Evolutionary conservation across 2,797 vertebrate genomes (phyloP), one percentile per base, ranked within the genome.

Genomic region (Danio albolineatus): DNA sequence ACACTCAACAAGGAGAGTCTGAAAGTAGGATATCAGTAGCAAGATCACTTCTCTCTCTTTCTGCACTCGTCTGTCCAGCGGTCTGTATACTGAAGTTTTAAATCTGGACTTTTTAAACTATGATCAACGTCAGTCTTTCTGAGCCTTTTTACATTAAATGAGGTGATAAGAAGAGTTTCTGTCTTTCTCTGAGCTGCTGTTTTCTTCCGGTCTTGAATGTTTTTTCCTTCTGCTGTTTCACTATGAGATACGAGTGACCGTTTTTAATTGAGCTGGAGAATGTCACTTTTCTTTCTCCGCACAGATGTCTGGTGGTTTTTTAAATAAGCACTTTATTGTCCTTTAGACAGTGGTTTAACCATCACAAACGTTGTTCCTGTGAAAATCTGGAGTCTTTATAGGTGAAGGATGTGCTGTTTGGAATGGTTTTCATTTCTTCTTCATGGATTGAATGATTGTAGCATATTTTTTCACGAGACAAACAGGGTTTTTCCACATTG

Each of bases 271-370:
- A 36, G 17, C 19, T 28, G 44, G 19, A 53, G 59, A 38, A 21
- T 16, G 14, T 64, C 6, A 21, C 3, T 7, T 4, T 39, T 71
- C 53, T 44, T 38, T 70, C 62, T 41, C 17, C 16, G 44, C 57
- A 60, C 43, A 44, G n/a, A 38, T 62, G 41, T 16, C 53, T 53
- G 6, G 64, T 54, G 14, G 1, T 28, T 56, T 69, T 76, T 43
- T 44, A 51, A 57, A 71, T 14, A 41, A 72, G 79, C 82, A 84
- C 82, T 84, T 84, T 83, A 77, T 65, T 49, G 67, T 73, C 69
- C 38, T 6, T 49, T 53, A 64, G 19, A 36, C 57, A 56, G 36
- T 66, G 8, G 61, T 49, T 19, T 39, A 66, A 36, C 9, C 60
- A 36, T 56, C 13, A 28, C n/a, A 54, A 21, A 60, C 56, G 8